Conservation (phyloP, 2,888 invertebrate species). For the Quadroppia sp. region DNA sequence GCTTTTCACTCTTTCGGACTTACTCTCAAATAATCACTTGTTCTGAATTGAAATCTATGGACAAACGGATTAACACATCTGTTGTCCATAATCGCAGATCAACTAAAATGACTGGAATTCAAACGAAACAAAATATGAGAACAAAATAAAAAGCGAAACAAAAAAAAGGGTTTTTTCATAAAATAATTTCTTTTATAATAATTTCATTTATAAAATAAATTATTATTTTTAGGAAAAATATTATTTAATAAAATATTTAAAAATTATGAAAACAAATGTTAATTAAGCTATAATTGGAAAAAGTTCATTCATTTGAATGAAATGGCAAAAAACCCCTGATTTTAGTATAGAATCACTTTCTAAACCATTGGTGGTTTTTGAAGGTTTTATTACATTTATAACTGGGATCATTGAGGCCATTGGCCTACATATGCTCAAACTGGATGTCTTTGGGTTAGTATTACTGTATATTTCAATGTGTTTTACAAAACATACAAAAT, state of each 20-base stretch:
- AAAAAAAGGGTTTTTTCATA: not conserved
- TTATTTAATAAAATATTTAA: too few relatives aligned
- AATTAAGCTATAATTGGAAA: too few relatives aligned
- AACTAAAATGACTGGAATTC: not conserved
- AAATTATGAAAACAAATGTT: too few relatives aligned
- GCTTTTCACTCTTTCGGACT: not conserved
- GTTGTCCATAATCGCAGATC: not conserved
- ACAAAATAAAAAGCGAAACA: too few relatives aligned
- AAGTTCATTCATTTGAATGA: too few relatives aligned
- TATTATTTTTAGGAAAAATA: not conserved
- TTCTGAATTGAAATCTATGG: conserved; percentile 36
- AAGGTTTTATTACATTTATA: not conserved
- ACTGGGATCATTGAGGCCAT: not conserved
- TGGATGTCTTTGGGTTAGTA: not conserved
- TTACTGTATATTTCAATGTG: not conserved
- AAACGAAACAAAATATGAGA: too few relatives aligned
- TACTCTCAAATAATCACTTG: conserved; percentile 23
- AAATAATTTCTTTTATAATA: not conserved
- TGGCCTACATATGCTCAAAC: not conserved
- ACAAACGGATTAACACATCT: conserved; percentile 42
- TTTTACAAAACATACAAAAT: too few relatives aligned
- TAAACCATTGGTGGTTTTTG: too few relatives aligned
- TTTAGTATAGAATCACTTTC: too few relatives aligned
- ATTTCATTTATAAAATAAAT: not conserved
- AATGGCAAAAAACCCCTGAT: too few relatives aligned